Percentiles rank a stretch among this genome's conserved stretches.
Evolutionary conservation across 2,113 vertebrate species (phyloP).

Genomic region (Cercocebus atys): DNA sequence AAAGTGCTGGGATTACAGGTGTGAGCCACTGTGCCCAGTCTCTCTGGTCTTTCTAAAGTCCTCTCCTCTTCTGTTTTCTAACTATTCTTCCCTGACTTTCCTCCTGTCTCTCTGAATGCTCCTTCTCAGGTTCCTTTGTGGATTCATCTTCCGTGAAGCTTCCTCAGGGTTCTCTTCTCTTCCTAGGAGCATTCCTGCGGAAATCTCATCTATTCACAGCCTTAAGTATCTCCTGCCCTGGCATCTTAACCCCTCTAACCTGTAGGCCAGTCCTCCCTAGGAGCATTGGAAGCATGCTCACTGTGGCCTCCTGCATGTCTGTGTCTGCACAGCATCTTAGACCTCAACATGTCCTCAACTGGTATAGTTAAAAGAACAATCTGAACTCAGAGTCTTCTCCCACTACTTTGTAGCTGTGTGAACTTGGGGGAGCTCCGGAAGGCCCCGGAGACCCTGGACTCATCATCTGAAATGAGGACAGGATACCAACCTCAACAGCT

Average conservation of each 20-base stretch:
- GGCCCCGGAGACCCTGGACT: not conserved
- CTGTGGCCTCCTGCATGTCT: fast-evolving
- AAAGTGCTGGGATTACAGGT: too few species aligned
- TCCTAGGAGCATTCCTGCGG: not conserved
- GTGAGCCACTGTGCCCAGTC: too few species aligned
- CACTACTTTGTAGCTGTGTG: not conserved
- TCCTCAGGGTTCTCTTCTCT: slow-evolving; percentile 3
- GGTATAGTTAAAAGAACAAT: not conserved
- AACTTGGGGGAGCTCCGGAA: not conserved
- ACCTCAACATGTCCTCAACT: not conserved
- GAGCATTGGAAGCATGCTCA: not conserved
- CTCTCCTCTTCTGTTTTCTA: not conserved
- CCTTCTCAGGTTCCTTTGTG: not conserved
- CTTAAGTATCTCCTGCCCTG: not conserved
- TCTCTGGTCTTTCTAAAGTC: not conserved
- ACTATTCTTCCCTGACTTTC: too few species aligned
- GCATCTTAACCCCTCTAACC: not conserved
- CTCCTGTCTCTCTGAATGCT: not conserved
- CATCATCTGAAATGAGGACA: not conserved
- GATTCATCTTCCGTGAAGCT: not conserved
- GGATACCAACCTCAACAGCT: not conserved
- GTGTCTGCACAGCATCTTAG: not conserved
- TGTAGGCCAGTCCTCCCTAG: not conserved
- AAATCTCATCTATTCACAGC: not conserved
- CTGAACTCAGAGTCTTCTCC: not conserved